These are phyloP conservation scores for Catalaphyllia jardinei DNA, from an alignment of 64 coral and sea anemone species.

Conservation along the genomic window DNA sequence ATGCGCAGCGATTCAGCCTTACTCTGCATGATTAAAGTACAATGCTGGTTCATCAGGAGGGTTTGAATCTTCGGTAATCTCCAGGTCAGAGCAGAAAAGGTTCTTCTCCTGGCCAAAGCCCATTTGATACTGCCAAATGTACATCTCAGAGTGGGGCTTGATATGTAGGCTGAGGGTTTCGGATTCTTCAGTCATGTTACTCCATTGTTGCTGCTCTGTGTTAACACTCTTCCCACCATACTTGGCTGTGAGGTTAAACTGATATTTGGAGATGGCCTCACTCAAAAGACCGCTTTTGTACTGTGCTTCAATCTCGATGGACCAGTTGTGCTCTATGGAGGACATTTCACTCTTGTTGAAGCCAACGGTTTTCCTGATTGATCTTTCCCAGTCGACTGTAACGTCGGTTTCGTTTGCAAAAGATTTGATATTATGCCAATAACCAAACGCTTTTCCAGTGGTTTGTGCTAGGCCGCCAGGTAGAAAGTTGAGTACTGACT, in stretches of 20 bases:
- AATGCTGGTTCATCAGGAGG: neutral
- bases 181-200: neutral
- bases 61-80: neutral
- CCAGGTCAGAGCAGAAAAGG: conserved; percentile 22
- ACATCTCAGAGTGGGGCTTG: neutral
- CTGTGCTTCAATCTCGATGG: neutral
- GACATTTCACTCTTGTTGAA: conserved; percentile 17
- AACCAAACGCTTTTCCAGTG: conserved; percentile 23
- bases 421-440: conserved; percentile 8
- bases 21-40: too few relatives aligned
- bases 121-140: conserved; percentile 51
- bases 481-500: conserved; percentile 33
- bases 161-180: conserved; percentile 15
- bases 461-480: conserved; percentile 38
- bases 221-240: conserved; percentile 47
- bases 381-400: conserved; percentile 17
- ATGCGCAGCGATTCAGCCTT: too few relatives aligned
- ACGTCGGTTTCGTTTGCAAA: neutral
- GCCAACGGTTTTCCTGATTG: conserved; percentile 27
- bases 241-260: conserved; percentile 13
- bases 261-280: neutral
- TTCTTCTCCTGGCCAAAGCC: conserved; percentile 26
- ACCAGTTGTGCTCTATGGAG: conserved; percentile 43
- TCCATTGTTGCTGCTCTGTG: conserved; percentile 31
- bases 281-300: neutral